Conservation (phyloP, 2,797 vertebrate genomes). For the Cryptoblepharus egeriae region DNA sequence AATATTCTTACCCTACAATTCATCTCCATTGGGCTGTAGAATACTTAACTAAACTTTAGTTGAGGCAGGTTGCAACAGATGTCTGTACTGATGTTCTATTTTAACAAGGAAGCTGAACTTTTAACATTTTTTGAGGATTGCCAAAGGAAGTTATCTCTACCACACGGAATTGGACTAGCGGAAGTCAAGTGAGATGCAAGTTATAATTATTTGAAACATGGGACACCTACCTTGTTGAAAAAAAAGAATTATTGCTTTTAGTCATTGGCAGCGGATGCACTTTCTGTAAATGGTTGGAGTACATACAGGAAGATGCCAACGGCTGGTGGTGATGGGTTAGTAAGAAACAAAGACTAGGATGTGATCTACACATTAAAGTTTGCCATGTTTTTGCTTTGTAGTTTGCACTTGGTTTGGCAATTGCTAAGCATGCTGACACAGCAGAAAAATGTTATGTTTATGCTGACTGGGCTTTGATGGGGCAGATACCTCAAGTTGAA, state of each 20-base stretch:
- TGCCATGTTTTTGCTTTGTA: background rate
- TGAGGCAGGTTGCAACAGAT: background rate
- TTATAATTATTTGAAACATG: conserved; percentile 3
- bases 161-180: background rate
- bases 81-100: background rate
- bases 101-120: conserved; percentile 30
- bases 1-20: conserved; percentile 19
- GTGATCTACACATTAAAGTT: conserved; percentile 4
- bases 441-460: background rate
- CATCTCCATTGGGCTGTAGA: conserved; percentile 33
- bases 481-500: background rate
- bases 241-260: background rate
- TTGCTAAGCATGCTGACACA: background rate
- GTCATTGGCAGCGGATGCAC: background rate
- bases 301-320: background rate
- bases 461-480: rapidly evolving
- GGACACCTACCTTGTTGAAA: background rate
- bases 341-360: background rate
- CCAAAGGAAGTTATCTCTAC: background rate
- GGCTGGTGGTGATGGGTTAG: rapidly evolving
- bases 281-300: conserved; percentile 11
- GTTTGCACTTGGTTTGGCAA: background rate
- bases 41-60: conserved; percentile 9
- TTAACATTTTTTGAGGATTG: conserved; percentile 14
- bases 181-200: background rate